Percentiles rank a stretch among this genome's conserved stretches.
Evolutionary conservation across 2,797 vertebrate species (phyloP).

Genomic region (Antrozous pallidus): DNA sequence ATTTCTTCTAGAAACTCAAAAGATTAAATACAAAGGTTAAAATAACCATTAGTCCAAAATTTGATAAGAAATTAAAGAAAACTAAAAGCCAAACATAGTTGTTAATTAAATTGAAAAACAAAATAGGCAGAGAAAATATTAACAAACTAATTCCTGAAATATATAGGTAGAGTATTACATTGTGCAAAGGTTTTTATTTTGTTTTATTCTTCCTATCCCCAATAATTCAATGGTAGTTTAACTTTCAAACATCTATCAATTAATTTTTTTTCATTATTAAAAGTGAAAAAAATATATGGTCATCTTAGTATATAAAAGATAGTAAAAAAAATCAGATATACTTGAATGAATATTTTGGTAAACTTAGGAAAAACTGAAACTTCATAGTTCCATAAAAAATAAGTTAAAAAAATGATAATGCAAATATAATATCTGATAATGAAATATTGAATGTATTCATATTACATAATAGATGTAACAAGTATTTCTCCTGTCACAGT

Average conservation of each 20-base stretch:
- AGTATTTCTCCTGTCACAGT: neutral
- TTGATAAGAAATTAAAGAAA: neutral
- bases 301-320: neutral
- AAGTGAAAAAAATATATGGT: neutral
- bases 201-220: neutral
- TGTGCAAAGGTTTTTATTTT: neutral
- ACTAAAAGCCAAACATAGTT: neutral
- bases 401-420: neutral
- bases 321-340: too few relatives aligned
- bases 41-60: neutral
- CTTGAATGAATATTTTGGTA: neutral
- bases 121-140: neutral
- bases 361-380: accelerated
- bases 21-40: neutral
- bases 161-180: neutral
- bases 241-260: neutral
- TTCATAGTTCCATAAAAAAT: neutral
- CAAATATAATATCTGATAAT: neutral
- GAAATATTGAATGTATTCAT: neutral
- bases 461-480: neutral
- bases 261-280: neutral
- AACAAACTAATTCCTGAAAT: neutral
- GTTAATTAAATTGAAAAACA: neutral
- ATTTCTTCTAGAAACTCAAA: neutral
- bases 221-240: neutral